Base-by-base conservation (phyloP, 2,797 vertebrate species). In the Fratercula arctica region DNA sequence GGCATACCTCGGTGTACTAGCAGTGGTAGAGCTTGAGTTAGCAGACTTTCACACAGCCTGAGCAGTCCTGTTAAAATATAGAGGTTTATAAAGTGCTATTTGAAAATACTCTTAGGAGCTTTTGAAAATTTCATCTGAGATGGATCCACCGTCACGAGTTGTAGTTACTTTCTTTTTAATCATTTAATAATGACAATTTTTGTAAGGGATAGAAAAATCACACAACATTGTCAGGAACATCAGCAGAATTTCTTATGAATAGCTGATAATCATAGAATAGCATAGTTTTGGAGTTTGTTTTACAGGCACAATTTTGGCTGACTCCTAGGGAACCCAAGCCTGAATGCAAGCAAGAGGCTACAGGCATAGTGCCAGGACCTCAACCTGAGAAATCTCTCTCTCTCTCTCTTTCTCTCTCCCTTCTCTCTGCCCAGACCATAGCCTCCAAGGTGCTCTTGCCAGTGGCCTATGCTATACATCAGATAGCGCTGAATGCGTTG, bases 61-160 rank as follows among this genome's bases (percentile, higher is more conserved):
- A 89, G 51, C 39, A 88, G 29, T 74, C 39, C 46, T 83, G 16
- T 68, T 78, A 75, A 92, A 83, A 78, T 35, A 25, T 6, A 66
- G 35, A 24, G 5, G n/a, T 21, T 72, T 78, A 69, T 45, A 77
- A 91, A 86, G 6, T n/a, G 25, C 16, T 66, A 39, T 43, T 60
- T 56, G 29, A 74, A 93, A 89, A 89, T 39, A 81, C 6, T 61
- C 15, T 21, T 43, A 37, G 9, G 7, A 23, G 2, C 7, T 77
- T 89, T 64, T 67, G 16, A 43, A 85, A 66, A 53, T 81, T 78
- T 86, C 7, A 26, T 46, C 53, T 80, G 28, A 93, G 16, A 35
- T 45, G 14, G 29, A 43, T 33, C 7, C 6, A 59, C 15, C 1
- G 1, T 35, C 31, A 43, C 0, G 3, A 59, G 9, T 10, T 82